Evolutionary conservation across 2,797 vertebrate species (phyloP).

Genomic region (Tympanoctomys barrerae): DNA sequence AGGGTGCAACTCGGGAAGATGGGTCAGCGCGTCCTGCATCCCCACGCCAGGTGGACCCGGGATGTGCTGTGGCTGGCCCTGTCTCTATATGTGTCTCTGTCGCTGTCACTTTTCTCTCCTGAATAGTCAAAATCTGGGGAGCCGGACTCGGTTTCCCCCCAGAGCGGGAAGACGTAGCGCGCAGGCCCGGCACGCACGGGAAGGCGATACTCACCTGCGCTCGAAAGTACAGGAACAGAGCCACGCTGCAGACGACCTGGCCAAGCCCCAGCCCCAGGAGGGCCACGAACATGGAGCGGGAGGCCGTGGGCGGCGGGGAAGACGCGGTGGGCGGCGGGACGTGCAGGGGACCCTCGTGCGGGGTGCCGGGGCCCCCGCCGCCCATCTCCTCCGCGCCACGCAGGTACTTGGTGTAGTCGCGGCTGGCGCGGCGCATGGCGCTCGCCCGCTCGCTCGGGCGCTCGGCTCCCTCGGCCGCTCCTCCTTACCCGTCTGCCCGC

Average conservation of each 20-base stretch:
- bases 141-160: background rate
- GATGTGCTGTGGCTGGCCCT: background rate
- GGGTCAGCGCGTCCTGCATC: background rate
- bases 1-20: background rate
- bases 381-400: constrained; percentile 88
- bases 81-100: background rate
- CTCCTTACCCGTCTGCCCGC: rapidly evolving
- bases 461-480: background rate
- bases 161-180: rapidly evolving
- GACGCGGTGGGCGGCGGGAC: constrained; percentile 63
- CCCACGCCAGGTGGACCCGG: background rate
- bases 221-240: constrained; percentile 96
- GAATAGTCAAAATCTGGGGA: background rate
- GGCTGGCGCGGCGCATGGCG: constrained; percentile 89
- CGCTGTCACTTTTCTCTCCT: background rate
- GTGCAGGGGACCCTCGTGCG: constrained; percentile 67
- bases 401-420: constrained; percentile 89
- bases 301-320: constrained; percentile 51
- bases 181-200: background rate
- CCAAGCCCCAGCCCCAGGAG: constrained; percentile 95
- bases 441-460: constrained; percentile 13
- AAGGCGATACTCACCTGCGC: constrained; percentile 91
- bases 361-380: constrained; percentile 74
- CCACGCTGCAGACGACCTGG: constrained; percentile 97
- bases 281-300: constrained; percentile 91